Evolutionary conservation across 2,113 vertebrate species (phyloP), one percentile per base, ranked within the genome.

Genomic region (Regulus satrapa): DNA sequence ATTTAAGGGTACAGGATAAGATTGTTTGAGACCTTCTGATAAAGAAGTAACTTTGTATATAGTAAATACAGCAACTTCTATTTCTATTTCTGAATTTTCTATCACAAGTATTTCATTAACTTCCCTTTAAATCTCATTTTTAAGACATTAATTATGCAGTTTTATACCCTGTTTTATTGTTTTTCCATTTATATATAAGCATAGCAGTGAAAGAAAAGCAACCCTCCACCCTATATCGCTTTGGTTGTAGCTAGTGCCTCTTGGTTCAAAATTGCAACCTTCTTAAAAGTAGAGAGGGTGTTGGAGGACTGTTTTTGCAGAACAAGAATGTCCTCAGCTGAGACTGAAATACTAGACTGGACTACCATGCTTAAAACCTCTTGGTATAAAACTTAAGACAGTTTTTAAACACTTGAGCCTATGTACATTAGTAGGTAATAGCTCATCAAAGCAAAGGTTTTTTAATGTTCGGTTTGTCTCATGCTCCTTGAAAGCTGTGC

Each of bases 221-320:
- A 24, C 51, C 5, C 8, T 88, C 3, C 3, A 26, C 14, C 8
- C 66, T 46, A 34, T 38, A 34, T 54, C 80, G 18, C 18, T 10
- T 86, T 86, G 12, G 2, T 80, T 77, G 48, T 21, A 74, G 32
- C 18, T 76, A 20, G 6, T 67, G 7, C 23, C 58, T 43, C 14
- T 80, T 77, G 14, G 10, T 59, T 84, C 52, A 86, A 91, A 71
- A 74, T 81, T 59, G 77, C 15, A 76, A n/a, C 26, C 36, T 16
- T 75, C n/a, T 81, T 66, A 40, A 66, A 81, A 83, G 20, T 26
- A 73, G 1, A 0, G 0, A 71, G 25, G 7, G 2, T 77, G 3
- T 67, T 55, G 31, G n/a, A 73, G 38, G 71, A 74, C 10, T 71
- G 5, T 28, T 86, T 89, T 48, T 84, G 36, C 28, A 40, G 11